Conservation (phyloP, 2,113 vertebrate genomes). For the Leucosticte australis region DNA sequence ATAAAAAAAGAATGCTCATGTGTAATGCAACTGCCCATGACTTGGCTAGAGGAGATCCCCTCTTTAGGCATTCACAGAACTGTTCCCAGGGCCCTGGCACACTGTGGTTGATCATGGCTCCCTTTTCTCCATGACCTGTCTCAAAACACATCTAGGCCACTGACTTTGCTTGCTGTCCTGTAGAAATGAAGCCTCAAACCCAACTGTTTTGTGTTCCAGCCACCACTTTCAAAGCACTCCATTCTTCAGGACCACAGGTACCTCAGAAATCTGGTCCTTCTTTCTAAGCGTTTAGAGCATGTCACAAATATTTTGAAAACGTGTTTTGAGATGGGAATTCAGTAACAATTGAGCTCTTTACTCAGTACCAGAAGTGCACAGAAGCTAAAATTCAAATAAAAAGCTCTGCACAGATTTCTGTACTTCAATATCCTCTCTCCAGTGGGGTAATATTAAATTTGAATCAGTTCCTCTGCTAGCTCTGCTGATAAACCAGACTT, state of each 20-base stretch:
- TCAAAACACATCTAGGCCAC: neutral
- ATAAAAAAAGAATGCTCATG: neutral
- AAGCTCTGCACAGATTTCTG: neutral
- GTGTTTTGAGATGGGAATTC: neutral
- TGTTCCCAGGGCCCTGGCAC: neutral
- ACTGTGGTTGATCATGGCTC: accelerated
- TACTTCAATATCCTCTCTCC: neutral
- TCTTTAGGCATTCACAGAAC: neutral
- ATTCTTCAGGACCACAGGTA: neutral
- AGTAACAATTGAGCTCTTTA: neutral
- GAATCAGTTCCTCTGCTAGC: neutral
- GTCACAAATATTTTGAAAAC: neutral
- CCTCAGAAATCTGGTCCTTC: neutral
- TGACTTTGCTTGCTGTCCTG: neutral
- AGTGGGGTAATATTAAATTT: neutral
- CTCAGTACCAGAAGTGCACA: neutral
- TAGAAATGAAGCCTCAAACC: neutral
- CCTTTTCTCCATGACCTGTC: neutral
- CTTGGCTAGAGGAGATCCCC: neutral
- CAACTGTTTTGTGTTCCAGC: neutral
- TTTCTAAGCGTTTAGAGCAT: neutral
- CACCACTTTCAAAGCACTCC: neutral
- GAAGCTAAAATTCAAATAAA: neutral
- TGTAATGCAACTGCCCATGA: neutral
- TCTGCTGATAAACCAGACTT: neutral